Evolutionary conservation across 1,140 invertebrate species (phyloP), one percentile per base, ranked within the genome.

Genomic region (Orchesella cincta): DNA sequence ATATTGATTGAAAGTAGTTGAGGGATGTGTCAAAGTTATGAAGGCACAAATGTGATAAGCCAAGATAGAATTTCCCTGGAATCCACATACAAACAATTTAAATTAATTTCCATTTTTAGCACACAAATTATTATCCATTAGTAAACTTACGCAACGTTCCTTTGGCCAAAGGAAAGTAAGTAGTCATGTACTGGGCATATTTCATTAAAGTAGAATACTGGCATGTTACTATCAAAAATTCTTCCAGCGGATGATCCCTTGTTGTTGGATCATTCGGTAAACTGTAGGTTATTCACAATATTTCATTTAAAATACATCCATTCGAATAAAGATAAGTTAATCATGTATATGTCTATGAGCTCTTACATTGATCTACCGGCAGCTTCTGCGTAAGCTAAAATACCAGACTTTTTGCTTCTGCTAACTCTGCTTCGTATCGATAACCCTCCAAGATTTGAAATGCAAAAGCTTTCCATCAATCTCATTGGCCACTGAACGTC

Each of bases 151-250:
- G 74, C 16, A 78, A 29, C 23, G 67, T 74, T 0, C 29, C 29
- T 64, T 78, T 76, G 34, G 75, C 78, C 26, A 31, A 35, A 5
- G 52, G 29, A 28, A 78, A 75, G 29, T 79, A 73, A n/a, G 52
- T 73, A 8, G 35, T 57, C 64, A 82, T 78, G 29, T 77, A 35
- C 34, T 54, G 67, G 34, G 78, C 72, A 74, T 82, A 80, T 16
- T 76, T 28, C 1, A 57, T 29, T 0, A 82, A 34, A 8, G 75
- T 73, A n/a, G 36, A 62, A 73, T 77, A 82, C 57, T 82, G 81
- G 46, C 81, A 80, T 0, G 75, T 34, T 2, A 76, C 74, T 54
- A 82, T 79, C n/a, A 80, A 51, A 52, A 80, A 82, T 33, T 82
- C 81, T 75, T 82, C 81, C 52, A 82, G 77, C 0, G 81, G 81